Evolutionary conservation across 2,113 vertebrate genomes (phyloP).

Genomic region (Lasiurus borealis): DNA sequence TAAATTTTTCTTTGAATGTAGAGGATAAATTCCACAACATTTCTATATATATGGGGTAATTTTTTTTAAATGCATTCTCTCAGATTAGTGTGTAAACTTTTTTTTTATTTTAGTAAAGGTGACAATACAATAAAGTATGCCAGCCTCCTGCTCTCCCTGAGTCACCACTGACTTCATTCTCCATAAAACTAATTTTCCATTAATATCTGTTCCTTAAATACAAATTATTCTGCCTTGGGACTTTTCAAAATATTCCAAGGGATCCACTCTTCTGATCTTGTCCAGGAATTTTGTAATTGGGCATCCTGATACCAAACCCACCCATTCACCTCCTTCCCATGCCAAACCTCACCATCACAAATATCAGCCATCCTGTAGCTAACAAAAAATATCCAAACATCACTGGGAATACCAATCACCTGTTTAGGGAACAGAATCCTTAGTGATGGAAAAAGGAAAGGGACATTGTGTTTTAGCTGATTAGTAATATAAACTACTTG

Average conservation of each 20-base stretch:
- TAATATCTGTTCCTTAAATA: background rate
- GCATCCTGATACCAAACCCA: background rate
- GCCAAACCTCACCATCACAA: background rate
- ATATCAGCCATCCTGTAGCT: background rate
- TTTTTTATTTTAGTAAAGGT: background rate
- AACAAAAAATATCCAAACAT: background rate
- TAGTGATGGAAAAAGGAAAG: background rate
- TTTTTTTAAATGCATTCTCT: background rate
- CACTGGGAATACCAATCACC: background rate
- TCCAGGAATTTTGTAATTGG: background rate
- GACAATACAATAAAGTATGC: background rate
- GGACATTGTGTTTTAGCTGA: background rate
- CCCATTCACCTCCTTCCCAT: background rate
- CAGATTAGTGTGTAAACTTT: background rate
- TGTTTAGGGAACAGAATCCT: background rate
- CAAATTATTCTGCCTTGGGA: background rate
- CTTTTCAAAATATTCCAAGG: background rate
- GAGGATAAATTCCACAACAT: background rate
- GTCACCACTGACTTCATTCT: background rate
- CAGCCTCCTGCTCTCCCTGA: background rate
- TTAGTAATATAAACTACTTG: background rate
- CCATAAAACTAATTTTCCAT: background rate
- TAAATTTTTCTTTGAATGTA: background rate
- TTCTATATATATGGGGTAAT: background rate
- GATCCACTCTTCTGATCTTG: background rate